Evolutionary conservation across 2,797 vertebrate genomes (phyloP), one percentile per base, ranked within the genome.

Genomic region (Bucorvus abyssinicus): DNA sequence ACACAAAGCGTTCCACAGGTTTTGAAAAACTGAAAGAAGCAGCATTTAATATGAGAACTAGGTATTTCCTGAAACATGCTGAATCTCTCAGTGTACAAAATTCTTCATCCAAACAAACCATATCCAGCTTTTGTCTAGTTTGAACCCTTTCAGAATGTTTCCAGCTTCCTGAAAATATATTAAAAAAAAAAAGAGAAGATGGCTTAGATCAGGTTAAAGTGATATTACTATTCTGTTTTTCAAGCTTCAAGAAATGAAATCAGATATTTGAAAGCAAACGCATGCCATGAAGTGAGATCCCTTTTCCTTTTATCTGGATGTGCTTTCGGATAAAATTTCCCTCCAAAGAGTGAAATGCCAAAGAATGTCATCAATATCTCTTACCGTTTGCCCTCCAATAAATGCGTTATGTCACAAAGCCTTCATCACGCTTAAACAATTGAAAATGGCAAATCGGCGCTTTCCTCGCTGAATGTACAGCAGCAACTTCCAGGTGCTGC

Each of bases 71-170:
- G 94, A 84, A 95, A 84, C 73, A 88, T 14, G 69, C 87, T 44
- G 82, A 95, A 76, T 86, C 80, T 81, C 69, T 82, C 30, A 3
- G 36, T 90, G 56, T 67, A 84, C 59, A 82, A 73, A 95, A 92
- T 92, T 94, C 74, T 92, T 94, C 77, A 69, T 82, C 65, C 92
- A 96, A 96, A 96, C 93, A 96, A 96, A 89, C 70, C 86, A 94
- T 89, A 95, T 95, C 94, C 96, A 95, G 96, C 84, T 95, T 97
- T 97, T 94, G 92, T 96, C 63, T 93, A 40, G 70, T 67, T 91
- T 79, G 83, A 87, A 45, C 63, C 61, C 40, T 89, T 93, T 52
- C 70, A 92, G 88, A 93, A 70, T 38, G 65, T 67, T 94, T 82
- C 80, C 74, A 94, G 93, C 93, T 95, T 96, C 95, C 92, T 91